A percentile compares a stretch with the other conserved stretches of the same genome.
These are phyloP conservation scores for Salarias fasciatus DNA, from an alignment of 2,797 vertebrate genomes.

Conservation along the genomic window DNA sequence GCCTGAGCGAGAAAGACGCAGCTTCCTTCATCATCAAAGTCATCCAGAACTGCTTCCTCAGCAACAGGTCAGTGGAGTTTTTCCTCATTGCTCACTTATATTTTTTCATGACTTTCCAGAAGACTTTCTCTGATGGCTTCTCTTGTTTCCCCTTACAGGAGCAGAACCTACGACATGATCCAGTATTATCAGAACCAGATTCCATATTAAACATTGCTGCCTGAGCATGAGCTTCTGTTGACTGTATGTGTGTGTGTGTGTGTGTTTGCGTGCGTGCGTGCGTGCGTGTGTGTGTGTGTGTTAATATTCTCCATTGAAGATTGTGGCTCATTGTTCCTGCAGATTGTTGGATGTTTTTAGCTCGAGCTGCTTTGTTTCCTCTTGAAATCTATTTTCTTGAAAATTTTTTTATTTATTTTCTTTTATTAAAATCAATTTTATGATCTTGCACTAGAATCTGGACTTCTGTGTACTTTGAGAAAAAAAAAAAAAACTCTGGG, in stretches of 20 bases:
- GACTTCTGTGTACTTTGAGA: constrained; percentile 65
- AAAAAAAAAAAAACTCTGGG: constrained; percentile 25
- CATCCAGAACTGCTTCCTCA: constrained; percentile 98
- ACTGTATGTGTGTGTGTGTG: constrained; percentile 25
- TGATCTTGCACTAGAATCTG: constrained; percentile 70
- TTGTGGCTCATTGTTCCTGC: constrained; percentile 42
- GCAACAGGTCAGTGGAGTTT: constrained; percentile 87
- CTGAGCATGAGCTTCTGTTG: constrained; percentile 59
- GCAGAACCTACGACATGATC: constrained; percentile 96
- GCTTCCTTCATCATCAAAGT: constrained; percentile 96
- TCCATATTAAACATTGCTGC: constrained; percentile 86
- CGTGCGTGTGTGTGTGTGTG: constrained; percentile 36
- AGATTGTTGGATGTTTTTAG: constrained; percentile 53
- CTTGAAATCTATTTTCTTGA: constrained; percentile 20
- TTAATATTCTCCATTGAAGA: constrained; percentile 41
- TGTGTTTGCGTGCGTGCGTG: constrained; percentile 13
- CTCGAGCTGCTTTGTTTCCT: constrained; percentile 39
- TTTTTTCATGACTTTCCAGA: not conserved
- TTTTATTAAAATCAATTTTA: constrained; percentile 40
- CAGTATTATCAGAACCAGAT: constrained; percentile 99
- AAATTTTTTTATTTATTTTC: constrained; percentile 52
- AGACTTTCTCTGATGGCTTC: not conserved
- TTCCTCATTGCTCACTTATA: not conserved
- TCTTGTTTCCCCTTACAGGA: constrained; percentile 82
- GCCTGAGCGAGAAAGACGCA: constrained; percentile 94